These are phyloP conservation scores for Vipera latastei DNA, from an alignment of 2,797 vertebrate genomes.

Conservation along the genomic window DNA sequence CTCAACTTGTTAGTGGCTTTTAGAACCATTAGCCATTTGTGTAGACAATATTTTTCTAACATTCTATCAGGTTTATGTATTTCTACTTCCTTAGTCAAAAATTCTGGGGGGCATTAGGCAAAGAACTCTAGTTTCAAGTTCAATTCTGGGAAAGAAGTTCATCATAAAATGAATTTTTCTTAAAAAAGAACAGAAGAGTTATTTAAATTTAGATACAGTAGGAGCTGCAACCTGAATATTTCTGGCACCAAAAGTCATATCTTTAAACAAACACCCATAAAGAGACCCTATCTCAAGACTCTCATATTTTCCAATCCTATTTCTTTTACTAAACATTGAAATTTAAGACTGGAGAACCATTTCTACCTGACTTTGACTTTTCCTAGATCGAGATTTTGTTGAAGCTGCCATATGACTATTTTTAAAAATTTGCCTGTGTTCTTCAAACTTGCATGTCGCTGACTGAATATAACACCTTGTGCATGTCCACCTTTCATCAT, in stretches of 20 bases:
- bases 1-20: slow-evolving; percentile 36
- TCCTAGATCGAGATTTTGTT: slow-evolving; percentile 29
- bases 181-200: slow-evolving; percentile 35
- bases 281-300: slow-evolving; percentile 35
- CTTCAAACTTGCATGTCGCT: background rate
- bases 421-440: slow-evolving; percentile 5
- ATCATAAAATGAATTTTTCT: slow-evolving; percentile 53
- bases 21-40: slow-evolving; percentile 52
- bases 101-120: slow-evolving; percentile 12
- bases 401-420: slow-evolving; percentile 19
- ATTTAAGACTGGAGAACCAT: slow-evolving; percentile 38
- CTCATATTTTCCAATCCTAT: slow-evolving; percentile 5
- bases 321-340: slow-evolving; percentile 31
- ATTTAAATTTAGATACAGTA: slow-evolving; percentile 40
- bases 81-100: slow-evolving; percentile 7
- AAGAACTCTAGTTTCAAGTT: slow-evolving; percentile 32
- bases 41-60: slow-evolving; percentile 43
- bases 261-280: background rate
- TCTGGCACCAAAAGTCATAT: slow-evolving; percentile 31
- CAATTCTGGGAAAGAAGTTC: slow-evolving; percentile 47
- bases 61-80: slow-evolving; percentile 28
- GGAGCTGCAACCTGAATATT: slow-evolving; percentile 33
- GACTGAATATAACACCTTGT: slow-evolving; percentile 12
- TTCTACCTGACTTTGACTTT: slow-evolving; percentile 33
- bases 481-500: background rate